These are phyloP conservation scores for Cephus pygmeus DNA, from an alignment of 2,888 invertebrate species.

Conservation along the genomic window DNA sequence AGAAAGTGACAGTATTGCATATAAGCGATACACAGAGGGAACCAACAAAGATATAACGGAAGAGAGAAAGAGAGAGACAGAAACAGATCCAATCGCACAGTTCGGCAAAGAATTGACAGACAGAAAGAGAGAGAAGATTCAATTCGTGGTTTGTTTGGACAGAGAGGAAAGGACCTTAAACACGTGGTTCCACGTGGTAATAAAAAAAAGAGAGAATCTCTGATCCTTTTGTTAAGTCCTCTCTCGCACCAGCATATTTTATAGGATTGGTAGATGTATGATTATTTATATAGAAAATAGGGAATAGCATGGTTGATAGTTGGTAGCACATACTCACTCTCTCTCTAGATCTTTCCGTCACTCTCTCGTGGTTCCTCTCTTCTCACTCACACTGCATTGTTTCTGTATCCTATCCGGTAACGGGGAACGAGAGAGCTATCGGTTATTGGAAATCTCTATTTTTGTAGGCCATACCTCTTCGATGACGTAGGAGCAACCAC, in stretches of 20 bases:
- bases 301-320: constrained; percentile 17
- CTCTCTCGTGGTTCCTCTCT: too few relatives aligned
- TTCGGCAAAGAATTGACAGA: constrained; percentile 9
- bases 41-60: constrained; percentile 28
- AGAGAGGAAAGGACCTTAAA: constrained; percentile 43
- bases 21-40: constrained; percentile 20
- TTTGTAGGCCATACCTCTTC: constrained; percentile 58
- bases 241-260: too few relatives aligned
- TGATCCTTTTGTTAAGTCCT: too few relatives aligned
- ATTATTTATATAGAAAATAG: constrained; percentile 7
- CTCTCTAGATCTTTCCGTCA: too few relatives aligned
- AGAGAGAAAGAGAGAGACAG: constrained; percentile 20
- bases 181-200: constrained; percentile 43
- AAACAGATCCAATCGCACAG: not conserved
- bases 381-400: constrained; percentile 30
- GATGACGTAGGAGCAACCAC: constrained; percentile 5
- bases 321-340: constrained; percentile 1
- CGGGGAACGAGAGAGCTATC: constrained; percentile 41
- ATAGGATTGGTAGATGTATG: too few relatives aligned
- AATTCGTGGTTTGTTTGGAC: constrained; percentile 44
- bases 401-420: constrained; percentile 24
- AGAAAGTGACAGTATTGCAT: constrained; percentile 16
- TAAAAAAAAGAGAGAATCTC: constrained; percentile 15
- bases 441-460: constrained; percentile 65
- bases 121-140: constrained; percentile 15